These are phyloP conservation scores for Seriola dumerili DNA, from an alignment of 2,113 vertebrate genomes.

Conservation along the genomic window DNA sequence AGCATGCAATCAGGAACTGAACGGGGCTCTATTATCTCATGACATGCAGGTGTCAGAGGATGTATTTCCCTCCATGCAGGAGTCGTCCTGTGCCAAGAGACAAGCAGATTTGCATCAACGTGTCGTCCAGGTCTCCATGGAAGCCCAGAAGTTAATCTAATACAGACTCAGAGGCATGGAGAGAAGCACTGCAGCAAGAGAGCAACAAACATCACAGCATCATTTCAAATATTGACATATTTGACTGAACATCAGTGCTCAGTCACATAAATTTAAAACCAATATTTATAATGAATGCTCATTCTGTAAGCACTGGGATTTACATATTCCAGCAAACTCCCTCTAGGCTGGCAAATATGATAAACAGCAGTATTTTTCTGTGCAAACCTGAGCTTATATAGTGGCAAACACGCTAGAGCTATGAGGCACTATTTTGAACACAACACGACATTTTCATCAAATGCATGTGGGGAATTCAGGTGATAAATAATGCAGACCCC, in stretches of 20 bases:
- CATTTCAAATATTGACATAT: conserved; percentile 39
- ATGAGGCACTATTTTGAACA: conserved; percentile 23
- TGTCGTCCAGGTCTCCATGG: conserved; percentile 30
- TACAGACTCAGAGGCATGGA: conserved; percentile 12
- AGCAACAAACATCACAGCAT: conserved; percentile 24
- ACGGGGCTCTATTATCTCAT: conserved; percentile 57
- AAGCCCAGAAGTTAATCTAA: conserved; percentile 47
- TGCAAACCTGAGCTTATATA: conserved; percentile 27
- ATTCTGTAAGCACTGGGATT: conserved; percentile 24
- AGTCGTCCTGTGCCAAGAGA: conserved; percentile 36
- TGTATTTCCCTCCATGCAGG: conserved; percentile 35
- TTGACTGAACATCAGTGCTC: conserved; percentile 11
- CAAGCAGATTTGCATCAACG: conserved; percentile 51
- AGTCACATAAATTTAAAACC: conserved; percentile 12
- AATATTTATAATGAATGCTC: conserved; percentile 21
- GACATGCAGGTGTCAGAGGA: conserved; percentile 54
- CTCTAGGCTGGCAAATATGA: conserved; percentile 24
- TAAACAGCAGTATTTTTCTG: conserved; percentile 17
- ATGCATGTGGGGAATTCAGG: conserved; percentile 59
- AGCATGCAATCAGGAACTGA: conserved; percentile 69
- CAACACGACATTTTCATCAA: conserved; percentile 45
- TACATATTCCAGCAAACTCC: conserved; percentile 37
- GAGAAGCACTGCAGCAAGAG: conserved; percentile 1
- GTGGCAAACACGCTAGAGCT: conserved; percentile 21
- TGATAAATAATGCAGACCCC: conserved; percentile 78